phyloP scores from a whole-genome alignment of 2,113 vertebrate genomes.

The Atlantisia rogersi region DNA sequence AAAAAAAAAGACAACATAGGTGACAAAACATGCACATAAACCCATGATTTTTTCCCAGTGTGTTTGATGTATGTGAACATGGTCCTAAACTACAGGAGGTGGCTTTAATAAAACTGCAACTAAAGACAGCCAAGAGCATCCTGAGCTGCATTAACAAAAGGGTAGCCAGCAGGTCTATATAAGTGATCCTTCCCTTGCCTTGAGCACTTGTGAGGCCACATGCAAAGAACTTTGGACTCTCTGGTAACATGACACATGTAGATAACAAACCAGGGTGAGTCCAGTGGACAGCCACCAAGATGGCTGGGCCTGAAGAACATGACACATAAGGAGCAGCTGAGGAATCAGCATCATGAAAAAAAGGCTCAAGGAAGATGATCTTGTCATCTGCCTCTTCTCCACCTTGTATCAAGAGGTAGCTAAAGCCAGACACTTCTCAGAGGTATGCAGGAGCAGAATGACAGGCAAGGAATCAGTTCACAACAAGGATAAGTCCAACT shows the following conservation, averaged over 20 bases:
- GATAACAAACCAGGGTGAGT: background rate
- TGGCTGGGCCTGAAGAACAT: background rate
- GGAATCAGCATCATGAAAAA: background rate
- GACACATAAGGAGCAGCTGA: background rate
- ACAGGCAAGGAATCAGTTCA: background rate
- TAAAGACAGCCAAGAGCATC: rapidly evolving
- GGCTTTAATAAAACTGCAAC: background rate
- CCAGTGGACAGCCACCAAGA: background rate
- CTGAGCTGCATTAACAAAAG: background rate
- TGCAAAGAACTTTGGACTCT: background rate
- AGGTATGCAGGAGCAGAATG: background rate
- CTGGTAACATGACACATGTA: background rate
- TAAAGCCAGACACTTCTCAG: background rate
- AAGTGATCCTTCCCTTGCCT: background rate
- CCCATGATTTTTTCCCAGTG: background rate
- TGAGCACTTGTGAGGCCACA: background rate
- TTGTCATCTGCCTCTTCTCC: background rate
- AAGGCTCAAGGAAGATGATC: background rate
- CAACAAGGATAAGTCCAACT: rapidly evolving
- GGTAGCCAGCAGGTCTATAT: background rate
- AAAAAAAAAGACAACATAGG: no score
- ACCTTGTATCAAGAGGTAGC: background rate
- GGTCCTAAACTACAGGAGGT: background rate
- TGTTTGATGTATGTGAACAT: background rate
- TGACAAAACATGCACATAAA: background rate